Evolutionary conservation across 2,888 invertebrate genomes (phyloP), one percentile per base, ranked within the genome.

Genomic region (Lochmaea capreae): DNA sequence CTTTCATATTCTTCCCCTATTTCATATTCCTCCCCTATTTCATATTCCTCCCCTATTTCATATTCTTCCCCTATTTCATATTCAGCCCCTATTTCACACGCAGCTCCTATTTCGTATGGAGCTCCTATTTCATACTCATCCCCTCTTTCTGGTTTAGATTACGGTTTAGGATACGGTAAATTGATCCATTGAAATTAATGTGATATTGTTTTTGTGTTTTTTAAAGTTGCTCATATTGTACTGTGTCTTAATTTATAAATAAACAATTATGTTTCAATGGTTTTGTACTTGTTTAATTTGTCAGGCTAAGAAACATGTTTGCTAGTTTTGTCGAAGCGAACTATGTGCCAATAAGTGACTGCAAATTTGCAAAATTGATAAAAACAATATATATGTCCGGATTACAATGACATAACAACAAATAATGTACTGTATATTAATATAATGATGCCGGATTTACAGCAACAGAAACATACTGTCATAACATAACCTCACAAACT

Each of bases 141-240:
- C 74, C 76, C 76, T 12, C 43, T 77, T 3, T 72, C 73, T 1
- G 76, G 75, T 11, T 52, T 76, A 39, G 54, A 67, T 58, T 70
- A 73, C 16, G 77, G 77, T 58, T 70, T 73, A 16, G 77, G 77
- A 52, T 76, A 78, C 52, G 78, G 79, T 54, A 76, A 77, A 66
- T 68, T 71, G n/a, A 59, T 76, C 33, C 79, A 79, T 67, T 79
- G 57, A 43, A 65, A 52, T 58, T 22, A 62, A 61, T 69, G 72
- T 74, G 72, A 67, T 74, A n/a, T 63, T 59, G 52, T 58, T 71
- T 46, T 49, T 65, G 33, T 49, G 59, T 12, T 69, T 67, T 42
- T 62, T 16, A 18, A 43, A 62, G 43, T 18, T 63, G 11, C 42
- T 33, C 22, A 11, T 43, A 54, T 43, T 63, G 43, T 59, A 43